phyloP scores from a whole-genome alignment of 1,140 invertebrate species.

The Macrosteles quadrilineatus region DNA sequence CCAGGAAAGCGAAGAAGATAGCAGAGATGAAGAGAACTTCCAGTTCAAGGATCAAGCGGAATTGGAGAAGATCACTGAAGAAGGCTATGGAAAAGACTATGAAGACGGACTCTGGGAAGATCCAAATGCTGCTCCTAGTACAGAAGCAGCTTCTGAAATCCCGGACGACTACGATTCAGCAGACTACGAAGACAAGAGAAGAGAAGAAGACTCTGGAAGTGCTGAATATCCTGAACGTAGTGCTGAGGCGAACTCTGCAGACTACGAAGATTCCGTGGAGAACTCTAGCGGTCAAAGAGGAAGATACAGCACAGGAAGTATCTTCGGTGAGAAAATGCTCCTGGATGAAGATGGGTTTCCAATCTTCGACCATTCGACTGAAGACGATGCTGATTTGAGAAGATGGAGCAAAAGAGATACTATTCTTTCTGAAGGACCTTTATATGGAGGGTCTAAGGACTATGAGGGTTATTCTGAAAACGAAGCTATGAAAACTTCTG shows the following conservation, averaged over 20 bases:
- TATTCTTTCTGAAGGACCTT: neutral
- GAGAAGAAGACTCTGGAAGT: constrained; percentile 7
- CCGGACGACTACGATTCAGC: constrained; percentile 13
- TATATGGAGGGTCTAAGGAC: too few species aligned
- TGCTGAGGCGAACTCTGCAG: constrained; percentile 12
- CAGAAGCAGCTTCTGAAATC: neutral
- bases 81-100: constrained; percentile 18
- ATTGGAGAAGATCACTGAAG: constrained; percentile 7
- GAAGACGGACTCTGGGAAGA: constrained; percentile 2
- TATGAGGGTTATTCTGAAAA: too few species aligned
- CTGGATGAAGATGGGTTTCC: neutral
- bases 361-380: neutral
- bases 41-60: constrained; percentile 16
- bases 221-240: too few species aligned
- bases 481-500: too few species aligned
- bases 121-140: neutral
- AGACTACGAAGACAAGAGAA: constrained; percentile 16
- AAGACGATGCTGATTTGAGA: neutral
- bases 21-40: neutral
- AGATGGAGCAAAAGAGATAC: constrained; percentile 2
- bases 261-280: constrained; percentile 6
- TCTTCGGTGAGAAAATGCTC: neutral
- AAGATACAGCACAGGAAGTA: neutral
- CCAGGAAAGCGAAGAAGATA: constrained; percentile 6
- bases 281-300: neutral